Evolutionary conservation across 2,888 invertebrate genomes (phyloP).

Genomic region (Linnaemya tessellans): DNA sequence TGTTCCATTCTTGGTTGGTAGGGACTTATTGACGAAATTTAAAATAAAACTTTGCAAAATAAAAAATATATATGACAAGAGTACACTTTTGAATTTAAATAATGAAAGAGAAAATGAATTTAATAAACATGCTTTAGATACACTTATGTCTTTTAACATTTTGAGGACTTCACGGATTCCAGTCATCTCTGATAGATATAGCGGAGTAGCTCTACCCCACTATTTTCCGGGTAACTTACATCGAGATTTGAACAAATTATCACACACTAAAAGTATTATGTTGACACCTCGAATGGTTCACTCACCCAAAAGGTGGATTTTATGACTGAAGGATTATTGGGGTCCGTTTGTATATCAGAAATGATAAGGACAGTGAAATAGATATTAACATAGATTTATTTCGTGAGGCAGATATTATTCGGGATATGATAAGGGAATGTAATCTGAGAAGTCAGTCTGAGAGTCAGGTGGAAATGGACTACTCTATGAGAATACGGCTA

Average conservation of each 20-base stretch:
- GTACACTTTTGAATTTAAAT: background rate
- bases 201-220: background rate
- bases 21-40: background rate
- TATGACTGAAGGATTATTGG: background rate
- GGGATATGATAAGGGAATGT: background rate
- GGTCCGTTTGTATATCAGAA: background rate
- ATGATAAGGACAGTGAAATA: background rate
- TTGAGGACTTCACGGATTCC: background rate
- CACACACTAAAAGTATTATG: background rate
- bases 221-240: background rate
- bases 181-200: background rate
- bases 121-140: background rate
- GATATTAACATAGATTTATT: background rate
- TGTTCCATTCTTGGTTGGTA: background rate
- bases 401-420: background rate
- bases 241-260: too few relatives aligned
- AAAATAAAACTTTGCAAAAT: background rate
- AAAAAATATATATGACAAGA: background rate
- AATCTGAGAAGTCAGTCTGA: background rate
- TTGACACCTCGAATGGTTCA: slow-evolving; percentile 1
- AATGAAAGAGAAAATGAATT: background rate
- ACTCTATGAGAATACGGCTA: too few relatives aligned
- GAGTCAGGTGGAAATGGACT: too few relatives aligned
- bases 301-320: background rate
- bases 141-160: background rate